These are phyloP conservation scores for Aphelenchoides besseyi DNA, from an alignment of 1,140 invertebrate genomes.

Conservation along the genomic window DNA sequence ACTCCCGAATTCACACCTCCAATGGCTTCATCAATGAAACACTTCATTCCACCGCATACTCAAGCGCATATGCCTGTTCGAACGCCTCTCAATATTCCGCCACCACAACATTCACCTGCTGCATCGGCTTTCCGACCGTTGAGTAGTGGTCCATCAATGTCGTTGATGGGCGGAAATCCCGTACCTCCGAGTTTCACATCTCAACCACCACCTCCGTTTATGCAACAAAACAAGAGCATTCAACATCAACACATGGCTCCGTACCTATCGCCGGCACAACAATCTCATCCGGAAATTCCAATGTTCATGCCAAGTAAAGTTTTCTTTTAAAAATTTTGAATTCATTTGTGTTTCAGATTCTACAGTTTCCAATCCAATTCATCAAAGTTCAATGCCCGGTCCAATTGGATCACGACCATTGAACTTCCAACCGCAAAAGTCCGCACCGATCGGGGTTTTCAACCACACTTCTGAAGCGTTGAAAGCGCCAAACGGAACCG, in stretches of 20 bases:
- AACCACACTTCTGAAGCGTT: neutral
- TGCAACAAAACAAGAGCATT: neutral
- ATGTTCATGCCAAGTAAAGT: constrained; percentile 7
- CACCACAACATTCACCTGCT: neutral
- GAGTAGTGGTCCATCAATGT: neutral
- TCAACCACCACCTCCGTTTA: neutral
- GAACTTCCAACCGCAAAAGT: neutral
- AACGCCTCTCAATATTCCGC: neutral
- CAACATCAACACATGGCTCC: constrained; percentile 13
- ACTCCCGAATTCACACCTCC: constrained; percentile 5
- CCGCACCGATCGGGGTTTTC: neutral
- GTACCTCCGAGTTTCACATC: neutral
- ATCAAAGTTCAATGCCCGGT: neutral
- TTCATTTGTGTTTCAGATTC: neutral
- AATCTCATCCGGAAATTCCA: neutral
- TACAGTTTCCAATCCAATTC: neutral
- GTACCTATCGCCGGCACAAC: constrained; percentile 3
- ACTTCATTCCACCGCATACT: neutral
- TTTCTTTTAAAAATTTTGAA: neutral
- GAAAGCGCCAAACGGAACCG: neutral
- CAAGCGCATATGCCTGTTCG: neutral
- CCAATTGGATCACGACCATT: constrained; percentile 11
- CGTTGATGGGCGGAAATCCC: neutral
- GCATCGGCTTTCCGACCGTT: constrained; percentile 12
- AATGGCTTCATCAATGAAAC: neutral